Evolutionary conservation across 2,888 invertebrate genomes (phyloP).

Genomic region (Parnassius glacialis): DNA sequence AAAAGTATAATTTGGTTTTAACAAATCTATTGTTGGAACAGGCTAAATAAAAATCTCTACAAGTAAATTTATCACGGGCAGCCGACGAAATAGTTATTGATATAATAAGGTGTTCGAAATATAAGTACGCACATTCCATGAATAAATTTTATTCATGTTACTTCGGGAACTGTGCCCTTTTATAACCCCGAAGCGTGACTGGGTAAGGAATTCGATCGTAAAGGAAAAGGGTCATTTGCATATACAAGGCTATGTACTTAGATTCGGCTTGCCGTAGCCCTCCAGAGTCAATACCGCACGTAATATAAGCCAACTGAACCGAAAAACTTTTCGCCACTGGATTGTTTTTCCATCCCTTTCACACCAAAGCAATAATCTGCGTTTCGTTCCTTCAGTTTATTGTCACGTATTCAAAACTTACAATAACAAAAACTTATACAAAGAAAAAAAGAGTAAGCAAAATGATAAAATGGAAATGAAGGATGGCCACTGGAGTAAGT

Average conservation of each 20-base stretch:
- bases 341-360: constrained; percentile 57
- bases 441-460: constrained; percentile 21
- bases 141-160: constrained; percentile 65
- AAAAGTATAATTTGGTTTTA: too few species aligned
- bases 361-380: constrained; percentile 28
- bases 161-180: constrained; percentile 57
- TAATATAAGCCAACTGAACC: constrained; percentile 62
- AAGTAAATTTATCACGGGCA: too few species aligned
- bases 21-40: too few species aligned
- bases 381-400: constrained; percentile 17
- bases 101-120: constrained; percentile 27
- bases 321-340: constrained; percentile 57
- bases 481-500: constrained; percentile 13
- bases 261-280: constrained; percentile 53
- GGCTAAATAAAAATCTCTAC: too few species aligned
- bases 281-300: constrained; percentile 67
- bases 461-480: constrained; percentile 23
- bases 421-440: constrained; percentile 25
- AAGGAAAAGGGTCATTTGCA: constrained; percentile 66
- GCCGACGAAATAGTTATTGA: constrained; percentile 9
- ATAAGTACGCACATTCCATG: constrained; percentile 48
- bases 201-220: constrained; percentile 62
- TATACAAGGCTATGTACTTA: constrained; percentile 70
- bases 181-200: constrained; percentile 64
- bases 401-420: constrained; percentile 19